Percentiles rank a stretch among this genome's conserved stretches.
Conservation (phyloP, 2,888 invertebrate genomes). For the Euzophera pinguis region DNA sequence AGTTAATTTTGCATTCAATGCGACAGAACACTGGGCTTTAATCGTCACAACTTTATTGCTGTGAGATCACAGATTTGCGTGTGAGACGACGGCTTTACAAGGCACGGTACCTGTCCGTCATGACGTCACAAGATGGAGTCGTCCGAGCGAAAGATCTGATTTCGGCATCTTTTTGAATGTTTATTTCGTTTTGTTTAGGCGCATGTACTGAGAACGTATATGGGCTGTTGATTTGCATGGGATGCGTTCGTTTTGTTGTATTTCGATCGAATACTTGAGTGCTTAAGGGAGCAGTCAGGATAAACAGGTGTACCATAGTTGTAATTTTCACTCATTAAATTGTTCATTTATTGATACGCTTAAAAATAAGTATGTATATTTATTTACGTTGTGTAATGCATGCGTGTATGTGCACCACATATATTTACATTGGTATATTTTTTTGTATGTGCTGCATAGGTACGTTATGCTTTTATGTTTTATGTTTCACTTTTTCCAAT, state of each 20-base stretch:
- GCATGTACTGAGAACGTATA: conserved; percentile 5
- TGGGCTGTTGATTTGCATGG: conserved; percentile 7
- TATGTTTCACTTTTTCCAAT: too few species aligned
- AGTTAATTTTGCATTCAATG: conserved; percentile 12
- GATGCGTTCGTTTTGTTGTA: conserved; percentile 1
- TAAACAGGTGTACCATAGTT: not conserved
- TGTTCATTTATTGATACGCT: too few species aligned
- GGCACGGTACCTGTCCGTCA: conserved; percentile 57
- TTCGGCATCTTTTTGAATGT: conserved; percentile 68
- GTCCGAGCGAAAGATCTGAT: conserved; percentile 60
- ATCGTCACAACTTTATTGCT: conserved; percentile 42
- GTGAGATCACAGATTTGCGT: conserved; percentile 50
- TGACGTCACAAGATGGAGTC: conserved; percentile 63
- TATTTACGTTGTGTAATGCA: too few species aligned
- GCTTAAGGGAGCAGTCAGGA: not conserved
- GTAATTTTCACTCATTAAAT: too few species aligned
- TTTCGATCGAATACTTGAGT: not conserved
- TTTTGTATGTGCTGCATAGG: too few species aligned
- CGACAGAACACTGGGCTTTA: conserved; percentile 19
- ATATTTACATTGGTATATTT: too few species aligned
- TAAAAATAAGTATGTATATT: too few species aligned
- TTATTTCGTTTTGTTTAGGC: conserved; percentile 34
- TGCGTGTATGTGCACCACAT: too few species aligned
- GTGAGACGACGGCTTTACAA: conserved; percentile 49
- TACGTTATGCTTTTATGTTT: too few species aligned